phyloP scores from a whole-genome alignment of 2,113 vertebrate species.

The Percina caprodes region DNA sequence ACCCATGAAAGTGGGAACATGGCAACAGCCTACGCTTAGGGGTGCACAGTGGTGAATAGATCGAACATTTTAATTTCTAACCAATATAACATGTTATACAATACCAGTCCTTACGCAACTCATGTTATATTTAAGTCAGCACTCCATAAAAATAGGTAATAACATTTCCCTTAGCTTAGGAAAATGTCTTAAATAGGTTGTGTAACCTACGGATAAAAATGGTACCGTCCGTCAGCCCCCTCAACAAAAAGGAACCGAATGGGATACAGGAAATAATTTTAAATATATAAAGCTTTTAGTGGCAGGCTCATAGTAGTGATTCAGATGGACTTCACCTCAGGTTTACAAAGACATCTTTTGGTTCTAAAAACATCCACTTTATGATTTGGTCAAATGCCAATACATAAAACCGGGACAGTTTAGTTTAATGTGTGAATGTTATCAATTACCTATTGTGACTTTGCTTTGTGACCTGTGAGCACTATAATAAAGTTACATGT shows the following conservation, averaged over 20 bases:
- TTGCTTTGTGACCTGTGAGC: not conserved
- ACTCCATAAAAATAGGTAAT: rapidly evolving
- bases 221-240: conserved; percentile 78
- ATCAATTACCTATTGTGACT: not conserved
- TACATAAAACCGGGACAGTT: not conserved
- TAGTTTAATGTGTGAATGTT: not conserved
- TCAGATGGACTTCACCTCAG: conserved; percentile 16
- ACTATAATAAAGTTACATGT: not conserved
- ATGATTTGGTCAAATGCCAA: not conserved
- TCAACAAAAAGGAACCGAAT: conserved; percentile 79
- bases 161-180: rapidly evolving
- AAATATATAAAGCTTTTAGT: conserved; percentile 30
- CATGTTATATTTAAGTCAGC: rapidly evolving
- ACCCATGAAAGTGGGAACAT: conserved; percentile 88
- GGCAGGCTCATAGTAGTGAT: not conserved
- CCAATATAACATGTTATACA: not conserved
- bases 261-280: conserved; percentile 81
- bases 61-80: not conserved
- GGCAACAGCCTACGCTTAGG: conserved; percentile 81
- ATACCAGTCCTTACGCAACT: rapidly evolving
- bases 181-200: not conserved
- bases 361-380: not conserved
- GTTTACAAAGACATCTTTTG: not conserved
- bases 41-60: conserved; percentile 20
- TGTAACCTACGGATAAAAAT: conserved; percentile 62